Evolutionary conservation across 2,113 vertebrate genomes (phyloP).

Genomic region (Oryzias celebensis): DNA sequence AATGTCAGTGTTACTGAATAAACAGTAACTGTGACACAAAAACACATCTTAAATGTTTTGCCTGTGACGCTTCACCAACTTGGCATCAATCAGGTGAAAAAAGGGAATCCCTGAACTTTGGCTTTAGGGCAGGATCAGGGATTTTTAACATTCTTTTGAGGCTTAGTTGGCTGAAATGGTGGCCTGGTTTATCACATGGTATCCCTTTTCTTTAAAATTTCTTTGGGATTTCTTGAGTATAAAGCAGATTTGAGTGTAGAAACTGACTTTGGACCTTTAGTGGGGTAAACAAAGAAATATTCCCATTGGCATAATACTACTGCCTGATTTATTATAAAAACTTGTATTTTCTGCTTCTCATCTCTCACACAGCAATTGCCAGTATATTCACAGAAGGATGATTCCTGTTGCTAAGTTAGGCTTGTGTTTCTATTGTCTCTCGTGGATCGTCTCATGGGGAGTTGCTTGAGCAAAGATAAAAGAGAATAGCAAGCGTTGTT

Average conservation of each 20-base stretch:
- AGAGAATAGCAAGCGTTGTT: constrained; percentile 58
- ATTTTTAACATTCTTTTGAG: constrained; percentile 63
- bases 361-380: constrained; percentile 27
- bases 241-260: background rate
- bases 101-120: constrained; percentile 31
- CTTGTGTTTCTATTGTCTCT: constrained; percentile 58
- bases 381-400: constrained; percentile 35
- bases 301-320: background rate
- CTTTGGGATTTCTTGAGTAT: constrained; percentile 26
- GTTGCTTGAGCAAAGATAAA: constrained; percentile 58
- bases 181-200: constrained; percentile 61
- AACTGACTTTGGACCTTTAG: background rate
- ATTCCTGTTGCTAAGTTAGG: constrained; percentile 67
- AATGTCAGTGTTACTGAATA: too few relatives aligned
- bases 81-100: constrained; percentile 41
- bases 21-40: too few relatives aligned
- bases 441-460: constrained; percentile 49
- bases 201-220: constrained; percentile 22
- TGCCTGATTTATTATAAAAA: constrained; percentile 18
- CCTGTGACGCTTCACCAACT: background rate
- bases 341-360: constrained; percentile 34
- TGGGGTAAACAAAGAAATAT: background rate
- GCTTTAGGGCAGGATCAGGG: constrained; percentile 49
- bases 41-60: too few relatives aligned
- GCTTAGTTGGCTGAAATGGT: constrained; percentile 54